Evolutionary conservation across 2,888 invertebrate genomes (phyloP).

Genomic region (Trilocha varians): DNA sequence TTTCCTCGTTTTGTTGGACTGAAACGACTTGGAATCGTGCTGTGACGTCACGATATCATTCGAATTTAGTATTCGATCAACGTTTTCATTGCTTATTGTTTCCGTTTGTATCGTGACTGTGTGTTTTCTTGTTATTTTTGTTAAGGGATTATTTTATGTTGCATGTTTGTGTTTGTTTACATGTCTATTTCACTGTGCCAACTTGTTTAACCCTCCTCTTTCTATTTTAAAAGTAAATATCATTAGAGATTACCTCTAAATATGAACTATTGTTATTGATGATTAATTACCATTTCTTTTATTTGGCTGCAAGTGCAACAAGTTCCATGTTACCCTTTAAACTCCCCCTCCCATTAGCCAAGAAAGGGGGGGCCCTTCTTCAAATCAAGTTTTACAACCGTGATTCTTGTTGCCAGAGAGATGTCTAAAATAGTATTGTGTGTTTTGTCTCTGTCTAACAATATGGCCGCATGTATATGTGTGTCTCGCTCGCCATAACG

Average conservation of each 20-base stretch:
- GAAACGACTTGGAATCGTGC: conserved; percentile 27
- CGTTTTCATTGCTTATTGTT: conserved; percentile 15
- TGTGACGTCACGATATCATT: conserved; percentile 25
- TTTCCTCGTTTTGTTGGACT: conserved; percentile 26
- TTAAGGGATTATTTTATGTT: neutral
- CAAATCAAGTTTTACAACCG: conserved; percentile 4
- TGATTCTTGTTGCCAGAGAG: conserved; percentile 4
- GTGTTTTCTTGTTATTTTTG: neutral
- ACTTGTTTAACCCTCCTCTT: too few species aligned
- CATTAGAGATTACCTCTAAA: too few species aligned
- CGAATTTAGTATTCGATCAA: conserved; percentile 15
- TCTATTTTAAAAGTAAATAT: too few species aligned
- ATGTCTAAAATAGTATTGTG: neutral
- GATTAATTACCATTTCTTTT: neutral
- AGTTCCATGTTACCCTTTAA: too few species aligned
- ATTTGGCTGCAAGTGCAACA: neutral
- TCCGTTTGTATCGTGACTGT: conserved; percentile 4
- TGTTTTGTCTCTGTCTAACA: conserved; percentile 35
- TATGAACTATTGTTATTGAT: too few species aligned
- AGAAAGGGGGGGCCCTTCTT: neutral
- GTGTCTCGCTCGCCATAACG: conserved; percentile 33
- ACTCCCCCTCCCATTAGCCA: neutral
- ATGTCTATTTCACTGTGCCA: too few species aligned
- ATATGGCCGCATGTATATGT: conserved; percentile 17
- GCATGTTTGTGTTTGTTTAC: too few species aligned